Evolutionary conservation across 2,113 vertebrate genomes (phyloP).

Genomic region (Fulmarus glacialis): DNA sequence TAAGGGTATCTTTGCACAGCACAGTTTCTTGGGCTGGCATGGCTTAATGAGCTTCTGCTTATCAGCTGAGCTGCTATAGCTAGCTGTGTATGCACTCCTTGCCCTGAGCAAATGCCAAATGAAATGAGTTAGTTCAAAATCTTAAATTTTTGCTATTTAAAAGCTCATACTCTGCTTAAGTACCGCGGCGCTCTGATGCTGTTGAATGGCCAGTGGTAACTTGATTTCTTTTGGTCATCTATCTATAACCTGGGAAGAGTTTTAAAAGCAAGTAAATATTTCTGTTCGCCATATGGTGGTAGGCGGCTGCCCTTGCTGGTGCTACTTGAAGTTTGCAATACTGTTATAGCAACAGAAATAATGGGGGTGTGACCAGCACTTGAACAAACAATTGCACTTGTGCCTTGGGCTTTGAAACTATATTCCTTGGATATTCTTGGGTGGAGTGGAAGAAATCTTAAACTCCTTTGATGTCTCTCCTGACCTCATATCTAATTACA

Average conservation of each 20-base stretch:
- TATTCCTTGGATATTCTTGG: not conserved
- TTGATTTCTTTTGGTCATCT: not conserved
- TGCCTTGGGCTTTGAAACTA: not conserved
- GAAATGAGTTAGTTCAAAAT: not conserved
- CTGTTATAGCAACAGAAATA: not conserved
- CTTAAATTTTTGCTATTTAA: not conserved
- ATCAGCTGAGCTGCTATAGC: not conserved
- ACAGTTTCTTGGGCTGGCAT: not conserved
- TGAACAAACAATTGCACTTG: constrained; percentile 24
- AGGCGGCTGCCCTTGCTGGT: not conserved
- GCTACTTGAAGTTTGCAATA: not conserved
- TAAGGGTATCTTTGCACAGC: not conserved
- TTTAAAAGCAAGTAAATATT: not conserved
- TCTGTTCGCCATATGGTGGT: not conserved
- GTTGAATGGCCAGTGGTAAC: not conserved
- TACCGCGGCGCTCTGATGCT: not conserved
- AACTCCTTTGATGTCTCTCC: constrained; percentile 6
- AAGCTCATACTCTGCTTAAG: not conserved
- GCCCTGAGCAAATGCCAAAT: not conserved
- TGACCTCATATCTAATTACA: not conserved
- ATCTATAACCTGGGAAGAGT: not conserved
- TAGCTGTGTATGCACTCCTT: not conserved
- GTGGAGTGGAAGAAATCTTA: not conserved
- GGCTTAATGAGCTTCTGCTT: not conserved
- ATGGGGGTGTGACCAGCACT: not conserved